Evolutionary conservation across 2,797 vertebrate genomes (phyloP).

Genomic region (Xenentodon cancila): DNA sequence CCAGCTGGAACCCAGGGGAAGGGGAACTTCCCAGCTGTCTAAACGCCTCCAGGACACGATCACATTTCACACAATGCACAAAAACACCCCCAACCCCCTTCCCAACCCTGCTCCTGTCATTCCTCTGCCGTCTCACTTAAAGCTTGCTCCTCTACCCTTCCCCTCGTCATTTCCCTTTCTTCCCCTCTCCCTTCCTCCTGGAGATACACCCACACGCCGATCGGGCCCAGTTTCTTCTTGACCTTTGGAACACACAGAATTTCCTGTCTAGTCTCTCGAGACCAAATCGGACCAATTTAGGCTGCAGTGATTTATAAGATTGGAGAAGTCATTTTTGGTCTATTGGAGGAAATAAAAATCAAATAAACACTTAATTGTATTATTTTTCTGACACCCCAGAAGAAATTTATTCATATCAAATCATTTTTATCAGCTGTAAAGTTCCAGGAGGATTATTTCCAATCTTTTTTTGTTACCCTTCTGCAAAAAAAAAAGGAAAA

Average conservation of each 20-base stretch:
- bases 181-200: slow-evolving; percentile 30
- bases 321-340: slow-evolving; percentile 1
- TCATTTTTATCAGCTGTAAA: no score
- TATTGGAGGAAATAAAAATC: not conserved
- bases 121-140: slow-evolving; percentile 42
- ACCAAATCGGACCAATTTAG: slow-evolving; percentile 43
- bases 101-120: not conserved
- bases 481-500: no score
- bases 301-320: slow-evolving; percentile 1
- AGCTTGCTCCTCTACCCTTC: slow-evolving; percentile 7
- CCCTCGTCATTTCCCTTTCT: slow-evolving; percentile 11
- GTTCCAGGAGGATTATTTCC: no score
- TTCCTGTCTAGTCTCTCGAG: slow-evolving; percentile 66
- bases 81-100: slow-evolving; percentile 37
- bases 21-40: slow-evolving; percentile 76
- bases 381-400: not conserved
- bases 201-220: slow-evolving; percentile 53
- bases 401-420: no score
- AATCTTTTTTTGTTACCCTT: no score
- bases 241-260: slow-evolving; percentile 60
- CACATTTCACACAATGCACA: slow-evolving; percentile 74
- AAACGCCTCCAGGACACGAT: slow-evolving; percentile 67
- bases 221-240: slow-evolving; percentile 50
- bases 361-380: no score
- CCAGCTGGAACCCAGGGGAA: slow-evolving; percentile 58